phyloP scores from a whole-genome alignment of 53 echinoderm and acorn worm species.

The Pentamera pediparva region DNA sequence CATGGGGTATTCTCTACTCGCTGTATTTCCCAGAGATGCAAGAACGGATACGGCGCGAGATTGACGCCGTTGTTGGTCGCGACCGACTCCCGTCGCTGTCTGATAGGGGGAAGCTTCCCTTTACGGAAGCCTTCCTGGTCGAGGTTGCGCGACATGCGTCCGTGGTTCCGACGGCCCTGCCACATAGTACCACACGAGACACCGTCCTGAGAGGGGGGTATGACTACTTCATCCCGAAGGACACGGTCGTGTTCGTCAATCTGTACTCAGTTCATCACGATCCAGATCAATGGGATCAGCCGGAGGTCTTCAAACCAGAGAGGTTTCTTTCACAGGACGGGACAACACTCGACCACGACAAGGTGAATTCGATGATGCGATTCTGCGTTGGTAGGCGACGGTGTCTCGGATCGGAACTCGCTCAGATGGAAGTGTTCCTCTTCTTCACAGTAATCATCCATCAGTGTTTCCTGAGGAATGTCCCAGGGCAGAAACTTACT shows the following conservation, averaged over 20 bases:
- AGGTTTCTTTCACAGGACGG: slow-evolving; percentile 52
- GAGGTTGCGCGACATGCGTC: slow-evolving; percentile 52
- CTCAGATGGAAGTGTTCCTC: slow-evolving; percentile 54
- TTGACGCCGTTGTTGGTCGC: slow-evolving; percentile 52
- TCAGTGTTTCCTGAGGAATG: slow-evolving; percentile 44
- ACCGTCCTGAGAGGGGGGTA: slow-evolving; percentile 55
- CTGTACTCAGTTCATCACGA: slow-evolving; percentile 41
- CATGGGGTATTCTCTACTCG: slow-evolving; percentile 59
- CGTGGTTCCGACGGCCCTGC: slow-evolving; percentile 53
- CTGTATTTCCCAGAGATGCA: slow-evolving; percentile 53
- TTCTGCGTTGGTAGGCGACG: slow-evolving; percentile 57
- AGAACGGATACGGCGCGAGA: slow-evolving; percentile 62
- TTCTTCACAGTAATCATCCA: slow-evolving; percentile 54
- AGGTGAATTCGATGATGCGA: slow-evolving; percentile 38
- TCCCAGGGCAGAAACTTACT: slow-evolving; percentile 29
- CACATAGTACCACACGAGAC: slow-evolving; percentile 65
- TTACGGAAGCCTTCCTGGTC: slow-evolving; percentile 60
- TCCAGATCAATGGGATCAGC: slow-evolving; percentile 27
- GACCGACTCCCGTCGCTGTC: slow-evolving; percentile 37
- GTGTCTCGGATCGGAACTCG: slow-evolving; percentile 57
- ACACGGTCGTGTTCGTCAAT: slow-evolving; percentile 76
- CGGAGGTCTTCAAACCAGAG: slow-evolving; percentile 28
- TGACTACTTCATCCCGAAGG: slow-evolving; percentile 74
- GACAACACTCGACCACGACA: slow-evolving; percentile 31
- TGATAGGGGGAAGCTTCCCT: slow-evolving; percentile 53